A percentile compares a stretch with the other conserved stretches of the same genome.
These are phyloP conservation scores for Amphiduros pacificus DNA, from an alignment of 2,888 invertebrate species.

Conservation along the genomic window DNA sequence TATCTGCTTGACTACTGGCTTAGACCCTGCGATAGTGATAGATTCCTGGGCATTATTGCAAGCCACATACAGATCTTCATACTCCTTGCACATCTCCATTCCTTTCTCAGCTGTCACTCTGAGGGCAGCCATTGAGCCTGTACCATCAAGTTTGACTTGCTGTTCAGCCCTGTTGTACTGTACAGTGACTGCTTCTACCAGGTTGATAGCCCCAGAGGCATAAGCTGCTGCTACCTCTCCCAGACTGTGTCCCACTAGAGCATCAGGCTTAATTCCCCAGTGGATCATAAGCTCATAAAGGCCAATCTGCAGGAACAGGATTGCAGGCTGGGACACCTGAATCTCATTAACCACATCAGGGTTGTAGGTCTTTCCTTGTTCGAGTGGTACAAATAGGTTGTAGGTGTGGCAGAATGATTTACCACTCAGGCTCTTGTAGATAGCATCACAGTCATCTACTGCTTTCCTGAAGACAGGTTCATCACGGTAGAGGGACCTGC, in stretches of 20 bases:
- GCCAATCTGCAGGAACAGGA: conserved; percentile 14
- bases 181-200: conserved; percentile 17
- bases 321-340: conserved; percentile 12
- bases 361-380: neutral
- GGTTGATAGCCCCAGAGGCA: conserved; percentile 14
- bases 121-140: conserved; percentile 26
- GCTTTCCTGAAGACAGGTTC: conserved; percentile 20
- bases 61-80: conserved; percentile 21
- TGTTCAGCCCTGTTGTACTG: conserved; percentile 10
- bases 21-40: conserved; percentile 22
- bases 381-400: conserved; percentile 3
- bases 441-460: conserved; percentile 16
- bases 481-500: conserved; percentile 19
- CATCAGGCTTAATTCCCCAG: conserved; percentile 19
- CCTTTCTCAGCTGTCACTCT: conserved; percentile 17
- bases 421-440: conserved; percentile 19
- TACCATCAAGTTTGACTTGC: conserved; percentile 18
- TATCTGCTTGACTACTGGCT: conserved; percentile 13
- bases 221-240: conserved; percentile 22
- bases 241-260: conserved; percentile 20
- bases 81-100: conserved; percentile 6
- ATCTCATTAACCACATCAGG: conserved; percentile 5
- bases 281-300: conserved; percentile 1
- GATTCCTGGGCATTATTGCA: conserved; percentile 22
- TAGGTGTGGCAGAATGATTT: conserved; percentile 18